phyloP scores from a whole-genome alignment of 2,797 vertebrate genomes.

The Falco rusticolus region DNA sequence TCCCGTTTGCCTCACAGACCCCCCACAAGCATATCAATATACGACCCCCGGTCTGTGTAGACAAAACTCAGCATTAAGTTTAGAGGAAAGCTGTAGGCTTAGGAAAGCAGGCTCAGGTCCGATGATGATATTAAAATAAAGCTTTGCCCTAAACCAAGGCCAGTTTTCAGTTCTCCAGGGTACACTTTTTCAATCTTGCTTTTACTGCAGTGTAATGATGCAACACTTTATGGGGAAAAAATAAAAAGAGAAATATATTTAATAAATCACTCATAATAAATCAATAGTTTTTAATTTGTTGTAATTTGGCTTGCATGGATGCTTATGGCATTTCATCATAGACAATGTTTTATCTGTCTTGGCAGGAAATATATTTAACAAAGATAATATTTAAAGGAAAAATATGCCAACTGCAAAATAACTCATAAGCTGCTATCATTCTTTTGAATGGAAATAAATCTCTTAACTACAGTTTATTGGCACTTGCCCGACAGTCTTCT shows the following conservation, averaged over 20 bases:
- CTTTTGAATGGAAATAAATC: not conserved
- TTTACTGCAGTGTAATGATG: not conserved
- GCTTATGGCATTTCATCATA: not conserved
- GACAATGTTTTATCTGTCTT: not conserved
- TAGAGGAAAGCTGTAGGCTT: not conserved
- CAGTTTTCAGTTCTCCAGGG: not conserved
- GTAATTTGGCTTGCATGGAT: not conserved
- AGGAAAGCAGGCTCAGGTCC: not conserved
- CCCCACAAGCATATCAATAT: not conserved
- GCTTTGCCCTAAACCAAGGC: not conserved
- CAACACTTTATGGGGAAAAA: not conserved
- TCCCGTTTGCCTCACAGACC: not conserved
- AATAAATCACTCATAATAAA: not conserved
- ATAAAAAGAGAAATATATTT: not conserved
- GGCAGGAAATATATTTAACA: not conserved
- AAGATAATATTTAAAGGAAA: slow-evolving; percentile 13
- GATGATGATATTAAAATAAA: not conserved
- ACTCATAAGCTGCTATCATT: not conserved
- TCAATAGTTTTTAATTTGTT: not conserved
- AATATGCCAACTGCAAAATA: not conserved
- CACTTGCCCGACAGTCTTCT: not conserved
- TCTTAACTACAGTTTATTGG: not conserved
- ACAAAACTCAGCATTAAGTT: not conserved
- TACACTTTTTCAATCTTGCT: not conserved
- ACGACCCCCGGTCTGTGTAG: not conserved